These are phyloP conservation scores for Chironomus tepperi DNA, from an alignment of 1,140 invertebrate species.

Conservation along the genomic window DNA sequence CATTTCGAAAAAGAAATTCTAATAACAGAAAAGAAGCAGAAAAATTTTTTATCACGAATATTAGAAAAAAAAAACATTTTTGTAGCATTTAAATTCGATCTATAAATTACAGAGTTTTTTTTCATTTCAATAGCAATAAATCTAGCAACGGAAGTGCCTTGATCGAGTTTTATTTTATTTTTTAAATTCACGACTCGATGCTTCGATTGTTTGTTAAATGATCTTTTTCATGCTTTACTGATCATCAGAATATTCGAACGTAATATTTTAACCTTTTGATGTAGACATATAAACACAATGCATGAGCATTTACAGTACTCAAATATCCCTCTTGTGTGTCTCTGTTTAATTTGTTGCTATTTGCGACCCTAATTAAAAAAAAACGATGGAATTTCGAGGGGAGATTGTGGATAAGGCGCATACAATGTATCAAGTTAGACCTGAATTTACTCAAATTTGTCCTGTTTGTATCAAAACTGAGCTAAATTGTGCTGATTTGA, in stretches of 20 bases:
- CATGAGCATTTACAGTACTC: neutral
- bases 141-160: conserved; percentile 11
- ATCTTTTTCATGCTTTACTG: conserved; percentile 8
- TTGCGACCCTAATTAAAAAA: neutral
- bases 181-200: conserved; percentile 7
- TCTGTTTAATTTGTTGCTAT: neutral
- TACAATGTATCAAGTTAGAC: too few relatives aligned
- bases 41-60: neutral
- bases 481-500: too few relatives aligned
- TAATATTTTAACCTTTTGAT: too few relatives aligned
- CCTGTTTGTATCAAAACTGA: too few relatives aligned
- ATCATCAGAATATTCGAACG: neutral
- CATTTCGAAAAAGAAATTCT: neutral
- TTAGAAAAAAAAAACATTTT: neutral
- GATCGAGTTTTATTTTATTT: neutral
- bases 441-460: too few relatives aligned
- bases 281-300: neutral
- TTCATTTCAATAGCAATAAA: neutral
- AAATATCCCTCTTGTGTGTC: neutral
- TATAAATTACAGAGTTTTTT: neutral
- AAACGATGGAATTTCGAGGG: too few relatives aligned
- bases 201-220: conserved; percentile 13
- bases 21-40: neutral
- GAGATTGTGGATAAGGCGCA: too few relatives aligned
- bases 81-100: neutral